Base-by-base conservation (phyloP, 2,113 vertebrate genomes). In the Sylvicapra grimmia region DNA sequence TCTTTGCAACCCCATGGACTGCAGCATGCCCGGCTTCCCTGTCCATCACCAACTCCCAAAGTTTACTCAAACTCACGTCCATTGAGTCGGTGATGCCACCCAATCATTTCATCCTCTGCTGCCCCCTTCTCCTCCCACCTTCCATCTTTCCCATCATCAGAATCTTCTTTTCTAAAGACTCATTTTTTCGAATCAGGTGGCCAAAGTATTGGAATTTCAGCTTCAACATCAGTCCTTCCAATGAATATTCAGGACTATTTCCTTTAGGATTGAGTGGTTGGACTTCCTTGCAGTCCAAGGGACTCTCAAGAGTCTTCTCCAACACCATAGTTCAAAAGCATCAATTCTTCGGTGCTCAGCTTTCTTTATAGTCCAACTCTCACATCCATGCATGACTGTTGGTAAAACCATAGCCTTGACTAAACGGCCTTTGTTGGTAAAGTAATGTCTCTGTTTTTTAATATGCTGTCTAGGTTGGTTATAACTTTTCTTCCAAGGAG, bases 311-410 rank as follows among this genome's bases (percentile, higher is more conserved):
- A 23, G 68, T 72, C 68, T 40, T 72, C 68, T 72, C 2, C n/a
- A 21, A 36, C 18, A 72, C 19, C n/a, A 40, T 5, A 72, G n/a
- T 72, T 6, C 10, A 23, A 72, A 72, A 72, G 2, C 68, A 36
- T 23, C n/a, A 72, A 40, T 72, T 40, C 68, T 23, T 72, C 0
- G 0, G n/a, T 0, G 0, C 10, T 23, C 68, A 36, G n/a, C n/a
- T 72, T 40, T 36, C 68, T 72, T 23, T 3, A 72, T 6, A 36
- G 18, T 72, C n/a, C n/a, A 23, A 23, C n/a, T 72, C n/a, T 36
- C n/a, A 72, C n/a, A 72, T 6, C n/a, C 68, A 23, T 72, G 5
- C 19, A 11, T 6, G 18, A 40, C n/a, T 23, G 12, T 1, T 72
- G 68, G n/a, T 40, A 72, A 72, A 72, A 40, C 1, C 19, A 72